Conservation (phyloP, 2,113 vertebrate species). For the Laterallus jamaicensis region DNA sequence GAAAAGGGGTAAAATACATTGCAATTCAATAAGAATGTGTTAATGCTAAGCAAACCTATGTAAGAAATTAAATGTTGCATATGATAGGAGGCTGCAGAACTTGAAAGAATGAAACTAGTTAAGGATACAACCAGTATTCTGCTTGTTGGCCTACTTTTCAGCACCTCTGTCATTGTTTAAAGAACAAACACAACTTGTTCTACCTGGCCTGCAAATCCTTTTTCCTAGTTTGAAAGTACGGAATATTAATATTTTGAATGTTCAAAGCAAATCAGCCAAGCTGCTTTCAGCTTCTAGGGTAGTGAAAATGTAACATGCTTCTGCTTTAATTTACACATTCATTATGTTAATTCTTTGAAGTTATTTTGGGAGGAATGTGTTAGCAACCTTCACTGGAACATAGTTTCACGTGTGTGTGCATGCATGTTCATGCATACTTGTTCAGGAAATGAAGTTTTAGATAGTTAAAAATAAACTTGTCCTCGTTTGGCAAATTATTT, state of each 20-base stretch:
- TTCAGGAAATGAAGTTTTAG: background rate
- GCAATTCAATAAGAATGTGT: background rate
- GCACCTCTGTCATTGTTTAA: background rate
- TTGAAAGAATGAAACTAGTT: background rate
- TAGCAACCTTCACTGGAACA: background rate
- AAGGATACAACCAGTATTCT: background rate
- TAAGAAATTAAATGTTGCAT: background rate
- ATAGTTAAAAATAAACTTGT: background rate
- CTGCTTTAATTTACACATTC: slow-evolving; percentile 41
- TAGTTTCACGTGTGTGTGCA: background rate
- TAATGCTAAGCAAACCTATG: background rate
- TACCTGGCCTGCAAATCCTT: background rate
- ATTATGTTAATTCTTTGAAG: slow-evolving; percentile 52
- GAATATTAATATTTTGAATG: slow-evolving; percentile 25
- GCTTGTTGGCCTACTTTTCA: slow-evolving; percentile 19
- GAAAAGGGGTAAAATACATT: background rate
- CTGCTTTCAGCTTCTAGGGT: slow-evolving; percentile 12
- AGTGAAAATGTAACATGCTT: slow-evolving; percentile 42
- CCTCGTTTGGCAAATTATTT: background rate
- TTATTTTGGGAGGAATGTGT: slow-evolving; percentile 38
- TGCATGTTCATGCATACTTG: background rate
- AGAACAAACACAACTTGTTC: background rate
- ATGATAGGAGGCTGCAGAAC: background rate
- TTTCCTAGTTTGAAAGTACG: background rate
- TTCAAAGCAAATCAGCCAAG: slow-evolving; percentile 39